Base-by-base conservation (phyloP, 2,888 invertebrate genomes). In the Dasysyrphus albostriatus region DNA sequence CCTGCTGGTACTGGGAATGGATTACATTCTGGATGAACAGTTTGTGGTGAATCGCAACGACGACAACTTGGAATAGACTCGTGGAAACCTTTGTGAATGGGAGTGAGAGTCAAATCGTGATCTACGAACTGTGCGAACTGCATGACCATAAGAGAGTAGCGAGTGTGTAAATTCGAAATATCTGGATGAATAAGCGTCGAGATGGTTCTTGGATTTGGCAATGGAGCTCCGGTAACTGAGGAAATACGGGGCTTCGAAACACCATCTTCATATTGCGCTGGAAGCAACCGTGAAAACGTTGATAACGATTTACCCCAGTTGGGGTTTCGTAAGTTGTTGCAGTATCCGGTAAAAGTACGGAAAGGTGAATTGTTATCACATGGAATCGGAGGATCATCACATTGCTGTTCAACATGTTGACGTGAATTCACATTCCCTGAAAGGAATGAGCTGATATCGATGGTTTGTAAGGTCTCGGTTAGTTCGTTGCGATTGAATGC, bases 71-170 rank as follows among this genome's bases (percentile, higher is more conserved):
- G 97, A 88, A 98, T 97, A 0, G 97, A 97, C 90, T 98, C 97
- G 91, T 96, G 96, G 94, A 97, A 97, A 90, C 97, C 97, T 94
- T 97, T 97, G 90, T 97, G 97, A 75, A 98, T 97, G 1, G 98
- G 98, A 0, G 98, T 98, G 95, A 98, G 96, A 0, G 98, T 98
- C 69, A 99, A 94, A 92, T 98, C 98, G 93, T 98, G 98, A 92
- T 98, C 98, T 24, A 98, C 92, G 90, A 99, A 96, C 92, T 98
- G 98, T 0, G 98, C 98, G 90, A 96, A 98, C 93, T 98, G 98
- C 98, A 98, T 98, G 51, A 97, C 95, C 96, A 98, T 97, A 19
- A 98, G 93, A 0, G 98, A 96, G 92, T 98, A 98, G 7, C 97
- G 94, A 0, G 96, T 96, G 91, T 98, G 98, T 24, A 98, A 93